These are phyloP conservation scores for Aspidiotus rigidus DNA, from an alignment of 2,888 invertebrate genomes.

Conservation along the genomic window DNA sequence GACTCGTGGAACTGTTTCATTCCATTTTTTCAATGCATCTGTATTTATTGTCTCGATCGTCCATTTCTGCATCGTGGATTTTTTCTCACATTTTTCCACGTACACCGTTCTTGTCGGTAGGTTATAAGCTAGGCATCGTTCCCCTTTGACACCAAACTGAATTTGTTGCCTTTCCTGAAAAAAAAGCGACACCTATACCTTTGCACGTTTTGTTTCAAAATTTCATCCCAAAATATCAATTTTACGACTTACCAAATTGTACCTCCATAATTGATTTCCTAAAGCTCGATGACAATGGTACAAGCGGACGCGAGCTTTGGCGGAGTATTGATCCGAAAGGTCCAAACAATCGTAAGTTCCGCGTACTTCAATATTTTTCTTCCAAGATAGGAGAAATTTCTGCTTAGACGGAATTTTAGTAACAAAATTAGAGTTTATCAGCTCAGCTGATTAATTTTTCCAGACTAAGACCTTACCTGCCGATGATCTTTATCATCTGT, in stretches of 20 bases:
- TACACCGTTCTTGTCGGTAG: conserved; percentile 54
- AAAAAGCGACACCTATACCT: no score
- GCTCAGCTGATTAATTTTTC: no score
- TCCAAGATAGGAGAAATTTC: conserved; percentile 63
- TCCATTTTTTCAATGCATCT: conserved; percentile 49
- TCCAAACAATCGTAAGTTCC: conserved; percentile 74
- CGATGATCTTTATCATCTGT: conserved; percentile 9
- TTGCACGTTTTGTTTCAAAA: no score
- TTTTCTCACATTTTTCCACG: conserved; percentile 55
- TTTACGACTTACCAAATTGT: conserved; percentile 53
- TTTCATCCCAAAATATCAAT: no score
- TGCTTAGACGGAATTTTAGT: conserved; percentile 36
- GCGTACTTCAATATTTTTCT: conserved; percentile 65
- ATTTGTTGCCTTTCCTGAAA: conserved; percentile 35
- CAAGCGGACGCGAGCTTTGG: conserved; percentile 64
- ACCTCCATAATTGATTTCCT: conserved; percentile 88
- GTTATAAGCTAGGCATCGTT: conserved; percentile 70
- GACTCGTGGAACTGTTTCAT: conserved; percentile 38
- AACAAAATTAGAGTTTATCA: no score
- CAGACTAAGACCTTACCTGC: conserved; percentile 22
- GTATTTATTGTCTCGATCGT: conserved; percentile 53
- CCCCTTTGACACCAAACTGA: conserved; percentile 51
- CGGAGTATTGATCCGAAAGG: conserved; percentile 57
- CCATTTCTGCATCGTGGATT: conserved; percentile 64
- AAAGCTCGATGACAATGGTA: conserved; percentile 82